Percentiles rank a stretch among this genome's conserved stretches.
phyloP scores from a whole-genome alignment of 2,797 vertebrate species.

The Phrynocephalus vlangalii region DNA sequence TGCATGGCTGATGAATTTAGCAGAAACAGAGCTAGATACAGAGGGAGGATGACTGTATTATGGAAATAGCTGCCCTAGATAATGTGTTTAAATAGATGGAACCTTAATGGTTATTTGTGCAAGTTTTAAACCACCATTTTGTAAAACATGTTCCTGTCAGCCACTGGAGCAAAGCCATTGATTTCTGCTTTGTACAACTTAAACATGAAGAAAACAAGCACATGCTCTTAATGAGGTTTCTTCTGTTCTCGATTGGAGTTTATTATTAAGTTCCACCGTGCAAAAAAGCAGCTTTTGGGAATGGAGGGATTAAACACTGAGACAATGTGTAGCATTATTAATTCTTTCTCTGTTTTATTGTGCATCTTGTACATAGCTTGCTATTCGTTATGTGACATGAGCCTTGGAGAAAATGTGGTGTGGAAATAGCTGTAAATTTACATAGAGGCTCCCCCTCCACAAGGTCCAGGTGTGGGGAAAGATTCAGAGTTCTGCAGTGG shows the following conservation, averaged over 20 bases:
- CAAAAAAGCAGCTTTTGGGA: neutral
- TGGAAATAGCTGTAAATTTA: neutral
- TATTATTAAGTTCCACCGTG: neutral
- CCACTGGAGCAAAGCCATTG: neutral
- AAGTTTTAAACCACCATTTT: constrained; percentile 3
- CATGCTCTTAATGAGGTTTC: neutral
- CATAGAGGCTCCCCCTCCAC: neutral
- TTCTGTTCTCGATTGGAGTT: neutral
- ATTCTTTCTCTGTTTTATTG: neutral
- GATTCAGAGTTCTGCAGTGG: neutral
- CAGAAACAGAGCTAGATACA: neutral
- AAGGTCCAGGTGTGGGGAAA: neutral
- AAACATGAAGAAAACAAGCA: neutral
- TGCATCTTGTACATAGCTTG: neutral
- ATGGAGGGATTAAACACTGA: neutral
- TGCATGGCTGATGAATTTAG: neutral
- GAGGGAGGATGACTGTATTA: neutral
- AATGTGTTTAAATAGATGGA: neutral
- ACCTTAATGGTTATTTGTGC: neutral
- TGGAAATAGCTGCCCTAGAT: neutral
- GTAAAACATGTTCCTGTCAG: neutral
- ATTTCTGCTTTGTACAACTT: neutral
- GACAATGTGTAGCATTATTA: neutral
- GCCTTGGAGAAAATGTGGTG: neutral
- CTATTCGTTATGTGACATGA: neutral